Conservation (phyloP, 2,113 vertebrate species). For the Pteropus alecto region DNA sequence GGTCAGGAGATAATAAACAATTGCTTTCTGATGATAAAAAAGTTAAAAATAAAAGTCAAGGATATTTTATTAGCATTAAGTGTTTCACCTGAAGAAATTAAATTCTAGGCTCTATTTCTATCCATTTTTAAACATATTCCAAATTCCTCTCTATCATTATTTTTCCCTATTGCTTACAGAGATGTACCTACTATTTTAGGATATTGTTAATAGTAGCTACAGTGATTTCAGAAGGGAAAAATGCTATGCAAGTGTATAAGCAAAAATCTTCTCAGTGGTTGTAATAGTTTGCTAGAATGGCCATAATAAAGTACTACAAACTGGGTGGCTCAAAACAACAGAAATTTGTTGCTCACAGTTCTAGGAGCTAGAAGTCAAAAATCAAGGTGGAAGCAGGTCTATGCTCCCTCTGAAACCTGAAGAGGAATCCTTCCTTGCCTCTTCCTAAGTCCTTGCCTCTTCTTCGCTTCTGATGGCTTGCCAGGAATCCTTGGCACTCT, state of each 20-base stretch:
- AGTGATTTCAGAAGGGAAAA: conserved; percentile 44
- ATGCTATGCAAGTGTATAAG: background rate
- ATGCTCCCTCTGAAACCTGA: background rate
- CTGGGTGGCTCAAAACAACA: background rate
- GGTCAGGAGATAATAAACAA: no score
- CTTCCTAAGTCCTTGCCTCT: background rate
- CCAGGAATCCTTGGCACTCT: conserved; percentile 1
- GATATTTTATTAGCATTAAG: conserved; percentile 20
- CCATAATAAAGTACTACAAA: background rate
- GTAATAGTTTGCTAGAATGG: background rate
- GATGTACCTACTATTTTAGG: conserved; percentile 23
- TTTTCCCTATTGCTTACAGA: conserved; percentile 44
- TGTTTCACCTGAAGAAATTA: conserved; percentile 44
- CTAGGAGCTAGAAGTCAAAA: background rate
- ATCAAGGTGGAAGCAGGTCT: background rate
- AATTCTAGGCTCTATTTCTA: conserved; percentile 47
- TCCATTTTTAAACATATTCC: conserved; percentile 32
- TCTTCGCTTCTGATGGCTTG: background rate
- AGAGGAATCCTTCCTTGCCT: background rate
- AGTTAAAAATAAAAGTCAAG: conserved; percentile 3
- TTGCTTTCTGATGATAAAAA: no score
- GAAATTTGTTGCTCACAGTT: background rate
- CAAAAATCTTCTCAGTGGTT: conserved; percentile 10
- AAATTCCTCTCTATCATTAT: conserved; percentile 17
- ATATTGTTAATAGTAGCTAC: conserved; percentile 19